Evolutionary conservation across 2,888 invertebrate genomes (phyloP).

Genomic region (Sinohyriopsis cumingii): DNA sequence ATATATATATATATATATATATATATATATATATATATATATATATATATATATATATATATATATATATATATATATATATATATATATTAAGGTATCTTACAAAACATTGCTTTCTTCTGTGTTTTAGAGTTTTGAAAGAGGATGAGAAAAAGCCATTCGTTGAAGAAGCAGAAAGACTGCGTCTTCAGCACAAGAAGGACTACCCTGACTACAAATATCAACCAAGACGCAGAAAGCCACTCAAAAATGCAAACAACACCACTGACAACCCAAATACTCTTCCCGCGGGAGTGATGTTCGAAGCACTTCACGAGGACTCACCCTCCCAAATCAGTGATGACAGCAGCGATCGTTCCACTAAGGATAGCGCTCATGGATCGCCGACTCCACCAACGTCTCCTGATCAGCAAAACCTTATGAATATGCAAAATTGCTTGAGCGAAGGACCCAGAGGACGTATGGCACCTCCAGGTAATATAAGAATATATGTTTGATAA

Average conservation of each 20-base stretch:
- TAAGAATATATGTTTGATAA: no score
- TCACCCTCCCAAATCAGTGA: constrained; percentile 59
- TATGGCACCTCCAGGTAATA: no score
- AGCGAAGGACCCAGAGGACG: constrained; percentile 47
- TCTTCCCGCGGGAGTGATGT: constrained; percentile 51
- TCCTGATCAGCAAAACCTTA: constrained; percentile 64
- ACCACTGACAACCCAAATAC: constrained; percentile 48
- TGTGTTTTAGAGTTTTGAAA: constrained; percentile 83
- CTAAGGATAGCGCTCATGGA: constrained; percentile 59
- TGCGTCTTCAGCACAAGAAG: constrained; percentile 91
- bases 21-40: no score
- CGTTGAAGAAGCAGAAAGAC: constrained; percentile 91
- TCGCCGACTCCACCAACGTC: constrained; percentile 70
- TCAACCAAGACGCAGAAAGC: constrained; percentile 74
- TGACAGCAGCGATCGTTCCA: constrained; percentile 62
- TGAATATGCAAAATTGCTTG: constrained; percentile 57
- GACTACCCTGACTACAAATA: constrained; percentile 96
- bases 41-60: no score
- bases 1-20: no score
- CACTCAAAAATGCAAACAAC: constrained; percentile 59
- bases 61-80: neutral
- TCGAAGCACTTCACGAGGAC: constrained; percentile 53
- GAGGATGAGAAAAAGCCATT: constrained; percentile 93
- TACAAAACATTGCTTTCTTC: constrained; percentile 1
- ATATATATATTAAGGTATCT: neutral